These are phyloP conservation scores for Apolygus lucorum DNA, from an alignment of 1,140 invertebrate genomes.

Conservation along the genomic window DNA sequence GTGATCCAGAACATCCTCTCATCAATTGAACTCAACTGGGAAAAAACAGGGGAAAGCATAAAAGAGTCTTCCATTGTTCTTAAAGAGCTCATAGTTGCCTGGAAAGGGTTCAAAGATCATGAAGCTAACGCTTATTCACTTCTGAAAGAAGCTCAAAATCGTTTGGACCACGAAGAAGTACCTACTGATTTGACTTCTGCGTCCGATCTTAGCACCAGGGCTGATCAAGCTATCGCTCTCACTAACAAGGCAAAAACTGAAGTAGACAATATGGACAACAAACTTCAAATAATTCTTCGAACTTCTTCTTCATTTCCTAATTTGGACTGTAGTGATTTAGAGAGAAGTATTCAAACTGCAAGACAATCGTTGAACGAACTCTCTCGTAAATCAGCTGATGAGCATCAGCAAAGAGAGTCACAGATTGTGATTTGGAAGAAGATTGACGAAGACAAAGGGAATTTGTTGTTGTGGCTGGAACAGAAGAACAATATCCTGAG, in stretches of 20 bases:
- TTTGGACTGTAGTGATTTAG: constrained; percentile 52
- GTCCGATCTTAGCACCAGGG: constrained; percentile 53
- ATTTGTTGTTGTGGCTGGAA: constrained; percentile 72
- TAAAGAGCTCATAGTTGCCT: constrained; percentile 56
- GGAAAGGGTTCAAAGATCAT: constrained; percentile 43
- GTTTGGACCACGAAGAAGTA: constrained; percentile 46
- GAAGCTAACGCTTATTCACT: constrained; percentile 55
- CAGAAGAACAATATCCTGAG: constrained; percentile 66
- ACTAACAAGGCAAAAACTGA: constrained; percentile 63
- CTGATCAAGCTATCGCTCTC: constrained; percentile 61
- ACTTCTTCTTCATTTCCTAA: constrained; percentile 63
- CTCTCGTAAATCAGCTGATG: constrained; percentile 57
- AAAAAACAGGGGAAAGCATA: constrained; percentile 54
- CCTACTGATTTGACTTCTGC: constrained; percentile 55
- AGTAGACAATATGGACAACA: constrained; percentile 64
- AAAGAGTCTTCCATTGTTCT: constrained; percentile 42
- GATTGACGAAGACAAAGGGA: constrained; percentile 73
- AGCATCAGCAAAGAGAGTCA: constrained; percentile 70
- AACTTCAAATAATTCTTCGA: constrained; percentile 57
- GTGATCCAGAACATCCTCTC: constrained; percentile 67
- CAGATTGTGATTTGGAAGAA: constrained; percentile 86
- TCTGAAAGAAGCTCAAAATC: constrained; percentile 53
- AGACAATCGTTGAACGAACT: constrained; percentile 65
- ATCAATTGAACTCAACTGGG: constrained; percentile 66
- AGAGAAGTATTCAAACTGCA: constrained; percentile 50